Evolutionary conservation across 53 echinoderm and acorn worm genomes (phyloP), one percentile per base, ranked within the genome.

Genomic region (Antedon mediterranea): DNA sequence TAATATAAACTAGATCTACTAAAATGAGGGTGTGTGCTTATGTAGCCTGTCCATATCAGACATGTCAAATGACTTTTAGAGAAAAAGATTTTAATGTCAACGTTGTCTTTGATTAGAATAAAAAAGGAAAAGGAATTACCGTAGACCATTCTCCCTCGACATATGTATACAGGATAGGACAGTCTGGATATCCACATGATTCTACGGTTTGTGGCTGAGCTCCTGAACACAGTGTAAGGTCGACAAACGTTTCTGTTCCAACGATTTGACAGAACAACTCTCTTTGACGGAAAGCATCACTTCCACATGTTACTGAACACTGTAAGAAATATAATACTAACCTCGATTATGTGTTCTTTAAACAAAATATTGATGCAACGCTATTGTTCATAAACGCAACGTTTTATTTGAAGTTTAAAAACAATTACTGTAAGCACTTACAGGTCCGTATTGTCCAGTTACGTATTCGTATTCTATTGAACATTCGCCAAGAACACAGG

Each of bases 351-450:
- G n/a, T n/a, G n/a, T n/a, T n/a, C n/a, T n/a, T n/a, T n/a, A n/a
- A n/a, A n/a, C n/a, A n/a, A n/a, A n/a, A n/a, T n/a, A n/a, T n/a
- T n/a, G n/a, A n/a, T n/a, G n/a, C n/a, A n/a, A n/a, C n/a, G n/a
- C n/a, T n/a, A n/a, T n/a, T n/a, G n/a, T n/a, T n/a, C n/a, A n/a
- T n/a, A n/a, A n/a, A n/a, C n/a, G n/a, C n/a, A n/a, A n/a, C n/a
- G n/a, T n/a, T 37, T 37, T 37, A 6, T 6, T 11, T 6, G 37
- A 37, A 37, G 4, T 6, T 37, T 37, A 37, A 37, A 37, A 4
- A 37, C 11, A 11, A 37, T 37, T 37, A n/a, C n/a, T n/a, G n/a
- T n/a, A n/a, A n/a, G n/a, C 41, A 75, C 89, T 81, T 89, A 93
- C 94, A 77, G 29, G 70, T 42, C 85, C 42, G 32, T 75, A 90